A percentile compares a stretch with the other conserved stretches of the same genome.
phyloP scores from a whole-genome alignment of 2,113 vertebrate genomes.

The Apus apus region DNA sequence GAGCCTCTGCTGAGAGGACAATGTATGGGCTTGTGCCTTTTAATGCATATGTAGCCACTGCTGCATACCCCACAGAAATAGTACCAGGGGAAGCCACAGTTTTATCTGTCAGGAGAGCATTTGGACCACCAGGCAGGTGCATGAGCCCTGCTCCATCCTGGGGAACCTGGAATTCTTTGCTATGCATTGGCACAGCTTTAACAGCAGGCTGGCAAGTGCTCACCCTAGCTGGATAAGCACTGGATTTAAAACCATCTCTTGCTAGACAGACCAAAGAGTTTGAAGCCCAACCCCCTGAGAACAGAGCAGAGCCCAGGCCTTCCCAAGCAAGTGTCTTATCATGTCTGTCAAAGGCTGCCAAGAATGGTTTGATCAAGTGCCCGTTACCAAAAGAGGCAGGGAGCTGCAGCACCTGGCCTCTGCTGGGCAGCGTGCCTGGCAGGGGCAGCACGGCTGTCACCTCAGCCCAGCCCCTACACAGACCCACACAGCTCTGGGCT shows the following conservation, averaged over 20 bases:
- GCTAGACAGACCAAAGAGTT: neutral
- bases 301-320: neutral
- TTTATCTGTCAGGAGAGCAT: neutral
- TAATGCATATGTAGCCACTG: neutral
- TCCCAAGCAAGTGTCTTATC: neutral
- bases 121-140: neutral
- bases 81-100: neutral
- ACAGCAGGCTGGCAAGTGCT: neutral
- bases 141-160: neutral
- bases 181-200: accelerated
- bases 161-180: neutral
- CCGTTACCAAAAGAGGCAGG: constrained; percentile 20
- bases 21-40: neutral
- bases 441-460: neutral
- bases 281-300: neutral
- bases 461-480: neutral
- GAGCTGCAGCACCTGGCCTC: constrained; percentile 16
- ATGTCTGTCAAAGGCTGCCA: neutral
- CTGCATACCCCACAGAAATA: neutral
- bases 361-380: neutral
- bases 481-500: neutral
- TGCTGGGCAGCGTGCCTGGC: neutral
- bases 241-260: neutral
- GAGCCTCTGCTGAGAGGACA: neutral
- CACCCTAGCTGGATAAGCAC: neutral